A percentile compares a stretch with the other conserved stretches of the same genome.
phyloP scores from a whole-genome alignment of 2,113 vertebrate genomes.

The Tragelaphus buxtoni region DNA sequence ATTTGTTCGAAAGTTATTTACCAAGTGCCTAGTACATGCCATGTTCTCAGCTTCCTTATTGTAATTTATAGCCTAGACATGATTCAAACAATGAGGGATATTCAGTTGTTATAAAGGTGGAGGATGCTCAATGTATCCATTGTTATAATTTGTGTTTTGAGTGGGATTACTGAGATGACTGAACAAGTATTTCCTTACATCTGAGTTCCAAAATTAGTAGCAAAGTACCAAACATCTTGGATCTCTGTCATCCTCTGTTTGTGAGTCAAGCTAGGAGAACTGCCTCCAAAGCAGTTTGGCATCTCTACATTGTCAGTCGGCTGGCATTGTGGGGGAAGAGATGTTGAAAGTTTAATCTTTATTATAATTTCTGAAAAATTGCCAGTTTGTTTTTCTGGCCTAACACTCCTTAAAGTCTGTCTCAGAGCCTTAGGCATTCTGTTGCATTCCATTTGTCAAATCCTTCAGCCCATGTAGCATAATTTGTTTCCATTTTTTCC shows the following conservation, averaged over 20 bases:
- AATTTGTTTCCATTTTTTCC: background rate
- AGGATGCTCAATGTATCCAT: background rate
- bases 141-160: background rate
- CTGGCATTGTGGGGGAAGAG: background rate
- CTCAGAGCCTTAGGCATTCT: background rate
- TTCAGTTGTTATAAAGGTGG: background rate
- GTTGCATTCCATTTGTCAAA: background rate
- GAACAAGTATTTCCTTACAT: background rate
- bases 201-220: background rate
- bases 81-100: background rate
- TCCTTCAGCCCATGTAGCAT: background rate
- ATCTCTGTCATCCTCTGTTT: background rate
- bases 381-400: background rate
- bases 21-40: background rate
- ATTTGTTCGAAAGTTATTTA: background rate
- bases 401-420: background rate
- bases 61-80: background rate
- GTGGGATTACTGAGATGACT: background rate
- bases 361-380: conserved; percentile 39
- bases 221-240: background rate
- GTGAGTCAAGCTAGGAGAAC: background rate
- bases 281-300: background rate
- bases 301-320: background rate
- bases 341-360: conserved; percentile 17
- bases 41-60: background rate